Evolutionary conservation across 2,113 vertebrate genomes (phyloP), one percentile per base, ranked within the genome.

Genomic region (Pongo abelii): DNA sequence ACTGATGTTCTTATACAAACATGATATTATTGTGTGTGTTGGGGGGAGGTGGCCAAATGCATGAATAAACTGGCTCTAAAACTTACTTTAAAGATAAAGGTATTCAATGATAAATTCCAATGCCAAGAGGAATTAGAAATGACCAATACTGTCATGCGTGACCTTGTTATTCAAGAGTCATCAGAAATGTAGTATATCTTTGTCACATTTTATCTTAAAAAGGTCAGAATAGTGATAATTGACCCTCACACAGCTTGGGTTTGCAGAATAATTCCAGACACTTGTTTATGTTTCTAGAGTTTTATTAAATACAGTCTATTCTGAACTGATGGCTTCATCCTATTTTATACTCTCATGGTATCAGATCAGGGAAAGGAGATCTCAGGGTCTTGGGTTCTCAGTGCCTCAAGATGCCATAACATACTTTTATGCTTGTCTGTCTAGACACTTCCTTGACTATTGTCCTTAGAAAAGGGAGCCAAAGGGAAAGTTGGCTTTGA

Each of bases 401-500:
- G 79, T 40, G 40, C 14, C 57, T 74, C 20, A 43, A 57, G 38
- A 86, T 91, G 55, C 40, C 13, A 20, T 50, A 61, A 93, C 94
- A 87, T 5, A 38, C 20, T 75, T 78, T 61, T 78, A 9, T 6
- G 13, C 32, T 48, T 38, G 8, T 95, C 69, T 92, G 67, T 96
- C 50, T 55, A 57, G 74, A 80, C 80, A 25, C 38, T 89, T 59
- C 72, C 50, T 92, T 87, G 96, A 92, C 64, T 95, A 52, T 78
- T 93, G 79, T 94, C 87, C 89, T 94, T 88, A 72, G 67, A 67
- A 83, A 95, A 98, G 23, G 22, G 52, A 96, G 52, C 95, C 0
- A 12, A 97, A 98, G 92, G 32, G 95, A 98, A 97, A 98, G 93
- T 96, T 97, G 90, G 50, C 95, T 97, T 94, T 97, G 95, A 97